Evolutionary conservation across 2,888 invertebrate genomes (phyloP), one percentile per base, ranked within the genome.

Genomic region (Panzeria rudis): DNA sequence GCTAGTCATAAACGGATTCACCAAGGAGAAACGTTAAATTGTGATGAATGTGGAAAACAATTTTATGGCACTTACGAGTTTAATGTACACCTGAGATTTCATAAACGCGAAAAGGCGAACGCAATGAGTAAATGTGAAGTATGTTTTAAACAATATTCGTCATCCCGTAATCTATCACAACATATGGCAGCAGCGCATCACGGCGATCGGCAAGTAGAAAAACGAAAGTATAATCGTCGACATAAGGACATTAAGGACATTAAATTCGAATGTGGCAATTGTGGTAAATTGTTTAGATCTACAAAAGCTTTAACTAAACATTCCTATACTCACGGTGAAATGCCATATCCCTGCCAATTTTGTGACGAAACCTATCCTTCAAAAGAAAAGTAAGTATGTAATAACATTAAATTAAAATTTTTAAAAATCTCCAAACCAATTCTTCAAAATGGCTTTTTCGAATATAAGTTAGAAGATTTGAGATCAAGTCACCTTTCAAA

Each of bases 251-350:
- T 83, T 87, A n/a, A 89, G 69, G 87, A 88, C 29, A 77, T 88
- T 7, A 89, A 89, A 61, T 52, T 88, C 7, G 87, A 89, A 76
- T 89, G 89, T 72, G 87, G 88, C 71, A 87, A 88, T 54, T 89
- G 89, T 79, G 88, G 89, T 3, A 88, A 88, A 72, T 75, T 89
- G 3, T 89, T 88, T 80, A 84, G 87, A 2, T 88, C 88, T 11
- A 88, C 88, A n/a, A 89, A 89, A 77, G 88, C 89, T 8, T 78
- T 88, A n/a, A 86, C 86, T 54, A 88, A 89, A 59, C 89, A 89
- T 75, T 89, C 88, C 0, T 88, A 86, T 66, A 86, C 83, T 41
- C 88, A 88, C 80, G 80, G 86, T n/a, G 87, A 87, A 86, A 89
- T 89, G 89, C 88, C 89, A n/a, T 88, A 83, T 56, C 87, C 88